Evolutionary conservation across 2,113 vertebrate species (phyloP).

Genomic region (Leuciscus idus): DNA sequence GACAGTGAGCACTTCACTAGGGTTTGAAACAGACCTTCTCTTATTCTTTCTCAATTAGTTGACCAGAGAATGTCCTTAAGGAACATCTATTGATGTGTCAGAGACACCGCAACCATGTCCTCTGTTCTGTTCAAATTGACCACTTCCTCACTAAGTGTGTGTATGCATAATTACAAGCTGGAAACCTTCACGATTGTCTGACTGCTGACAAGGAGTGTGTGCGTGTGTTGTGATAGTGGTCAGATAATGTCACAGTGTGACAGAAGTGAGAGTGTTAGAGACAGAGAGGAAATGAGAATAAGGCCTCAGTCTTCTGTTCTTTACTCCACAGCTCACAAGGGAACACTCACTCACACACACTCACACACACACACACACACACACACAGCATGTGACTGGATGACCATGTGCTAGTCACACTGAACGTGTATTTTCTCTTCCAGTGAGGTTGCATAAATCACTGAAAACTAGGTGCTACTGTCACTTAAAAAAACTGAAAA

Average conservation of each 20-base stretch:
- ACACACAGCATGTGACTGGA: constrained; percentile 7
- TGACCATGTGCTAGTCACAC: constrained; percentile 19
- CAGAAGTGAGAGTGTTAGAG: constrained; percentile 29
- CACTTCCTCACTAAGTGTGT: constrained; percentile 36
- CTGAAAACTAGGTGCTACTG: constrained; percentile 47
- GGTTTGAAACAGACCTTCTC: not conserved
- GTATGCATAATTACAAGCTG: constrained; percentile 27
- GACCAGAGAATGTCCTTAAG: not conserved
- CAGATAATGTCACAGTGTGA: constrained; percentile 30
- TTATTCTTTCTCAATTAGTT: constrained; percentile 23
- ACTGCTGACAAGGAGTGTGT: not conserved
- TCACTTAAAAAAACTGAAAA: not conserved
- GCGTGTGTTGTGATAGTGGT: not conserved
- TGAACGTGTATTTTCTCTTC: too few species aligned
- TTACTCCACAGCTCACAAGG: not conserved
- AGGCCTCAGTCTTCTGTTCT: not conserved
- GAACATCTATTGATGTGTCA: constrained; percentile 18
- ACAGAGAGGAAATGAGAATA: constrained; percentile 27
- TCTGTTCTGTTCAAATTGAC: constrained; percentile 16
- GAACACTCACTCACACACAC: constrained; percentile 21
- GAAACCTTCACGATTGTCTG: not conserved
- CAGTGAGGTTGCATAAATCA: constrained; percentile 37
- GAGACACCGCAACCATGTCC: not conserved
- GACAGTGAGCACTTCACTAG: not conserved
- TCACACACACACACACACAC: constrained; percentile 35